Percentiles rank a stretch among this genome's conserved stretches.
Evolutionary conservation across 2,113 vertebrate genomes (phyloP).

Genomic region (Lynx canadensis): DNA sequence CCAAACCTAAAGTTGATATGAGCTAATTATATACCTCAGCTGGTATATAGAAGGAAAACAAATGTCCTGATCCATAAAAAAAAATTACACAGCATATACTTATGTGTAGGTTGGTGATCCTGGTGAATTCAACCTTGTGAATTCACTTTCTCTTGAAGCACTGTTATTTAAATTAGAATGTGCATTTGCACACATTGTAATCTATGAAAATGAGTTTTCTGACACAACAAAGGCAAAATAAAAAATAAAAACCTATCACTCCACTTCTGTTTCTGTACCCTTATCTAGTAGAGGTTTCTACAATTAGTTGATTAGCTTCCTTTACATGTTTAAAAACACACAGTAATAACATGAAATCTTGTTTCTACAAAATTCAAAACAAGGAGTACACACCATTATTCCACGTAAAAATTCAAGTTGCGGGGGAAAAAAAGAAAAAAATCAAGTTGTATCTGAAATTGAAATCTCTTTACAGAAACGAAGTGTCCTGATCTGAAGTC

Average conservation of each 20-base stretch:
- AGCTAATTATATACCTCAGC: neutral
- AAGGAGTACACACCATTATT: neutral
- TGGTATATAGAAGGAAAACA: neutral
- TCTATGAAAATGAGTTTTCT: neutral
- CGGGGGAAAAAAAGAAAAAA: neutral
- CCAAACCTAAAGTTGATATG: neutral
- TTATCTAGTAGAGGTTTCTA: neutral
- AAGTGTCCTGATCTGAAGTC: neutral
- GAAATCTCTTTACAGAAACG: conserved; percentile 13
- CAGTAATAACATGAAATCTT: neutral
- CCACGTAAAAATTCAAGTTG: neutral
- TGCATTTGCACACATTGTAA: neutral
- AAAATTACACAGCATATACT: neutral
- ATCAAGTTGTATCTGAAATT: conserved; percentile 29
- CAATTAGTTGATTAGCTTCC: neutral
- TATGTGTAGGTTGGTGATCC: neutral
- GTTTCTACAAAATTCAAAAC: neutral
- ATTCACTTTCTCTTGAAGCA: neutral
- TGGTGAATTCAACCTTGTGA: neutral
- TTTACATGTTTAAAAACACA: neutral
- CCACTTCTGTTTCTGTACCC: neutral
- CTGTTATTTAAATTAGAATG: neutral
- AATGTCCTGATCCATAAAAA: neutral
- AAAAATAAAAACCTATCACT: neutral
- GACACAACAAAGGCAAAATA: neutral